Evolutionary conservation across 92 coral and sea anemone genomes (phyloP), one percentile per base, ranked within the genome.

Genomic region (Epizoanthus rinbou): DNA sequence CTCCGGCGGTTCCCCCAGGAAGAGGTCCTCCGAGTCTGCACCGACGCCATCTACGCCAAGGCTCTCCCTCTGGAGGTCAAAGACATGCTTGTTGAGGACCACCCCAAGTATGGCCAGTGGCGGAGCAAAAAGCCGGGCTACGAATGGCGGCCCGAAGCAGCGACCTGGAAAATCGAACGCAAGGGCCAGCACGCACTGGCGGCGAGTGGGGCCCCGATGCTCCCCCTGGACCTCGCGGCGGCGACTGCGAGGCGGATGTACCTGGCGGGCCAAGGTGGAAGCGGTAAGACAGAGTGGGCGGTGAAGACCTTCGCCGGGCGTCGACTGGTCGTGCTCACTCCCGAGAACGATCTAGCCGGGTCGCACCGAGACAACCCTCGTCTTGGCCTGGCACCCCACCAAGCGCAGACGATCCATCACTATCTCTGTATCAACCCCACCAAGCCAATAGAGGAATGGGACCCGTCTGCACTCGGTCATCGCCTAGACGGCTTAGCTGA

Each of bases 11-110:
- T 86, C 52, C 89, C 59, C 17, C 75, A 76, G 80, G 74, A 80
- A 14, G 85, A 80, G 7, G 89, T 86, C 45, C 76, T 80, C 75
- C 43, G 85, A 43, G 85, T 79, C 19, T 86, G 89, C 73, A 86
- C 89, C 10, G 89, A 86, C 73, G 85, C 89, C 70, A 86, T 86
- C 21, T 86, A 86, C 81, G 85, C 85, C 70, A 79, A 79, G 70
- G n/a, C 63, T 15, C 43, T 86, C 7, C 89, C 89, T 18, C 13
- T 0, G 35, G 57, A 28, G 73, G 83, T 62, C 57, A 37, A 41
- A 33, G 83, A 41, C 58, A 3, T 50, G 35, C 84, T 78, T 18
- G 88, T 85, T 0, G 88, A 78, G 84, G 65, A 84, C 15, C 37
- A 21, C 25, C 84, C 85, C 18, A 54, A 8, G 63, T 66, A 65